These are phyloP conservation scores for Globodera ellingtonae DNA, from an alignment of 1,140 invertebrate genomes.

Conservation along the genomic window DNA sequence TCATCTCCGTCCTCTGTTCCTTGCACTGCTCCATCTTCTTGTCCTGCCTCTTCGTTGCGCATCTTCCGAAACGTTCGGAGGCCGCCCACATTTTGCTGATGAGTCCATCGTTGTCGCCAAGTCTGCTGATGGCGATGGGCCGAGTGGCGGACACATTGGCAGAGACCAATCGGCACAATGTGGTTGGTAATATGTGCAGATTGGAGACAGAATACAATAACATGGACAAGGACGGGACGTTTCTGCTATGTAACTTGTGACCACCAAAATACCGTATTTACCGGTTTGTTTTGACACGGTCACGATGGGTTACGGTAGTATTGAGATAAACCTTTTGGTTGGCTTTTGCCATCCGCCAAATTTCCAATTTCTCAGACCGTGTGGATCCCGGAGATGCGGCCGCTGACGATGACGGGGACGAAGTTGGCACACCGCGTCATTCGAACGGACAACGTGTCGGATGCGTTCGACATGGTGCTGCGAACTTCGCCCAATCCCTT, in stretches of 20 bases:
- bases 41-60: not conserved
- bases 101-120: conserved; percentile 43
- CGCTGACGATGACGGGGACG: conserved; percentile 43
- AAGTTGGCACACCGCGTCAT: conserved; percentile 46
- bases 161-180: conserved; percentile 33
- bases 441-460: conserved; percentile 38
- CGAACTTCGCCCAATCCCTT: conserved; percentile 18
- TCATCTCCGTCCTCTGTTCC: too few relatives aligned
- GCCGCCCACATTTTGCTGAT: conserved; percentile 43
- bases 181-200: conserved; percentile 32
- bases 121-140: conserved; percentile 40
- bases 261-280: too few relatives aligned
- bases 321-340: too few relatives aligned
- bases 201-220: not conserved
- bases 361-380: conserved; percentile 30
- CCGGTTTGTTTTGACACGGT: conserved; percentile 9
- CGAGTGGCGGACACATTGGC: conserved; percentile 45
- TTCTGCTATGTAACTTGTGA: too few relatives aligned
- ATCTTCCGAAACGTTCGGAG: not conserved
- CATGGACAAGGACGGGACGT: too few relatives aligned
- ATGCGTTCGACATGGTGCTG: conserved; percentile 17
- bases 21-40: too few relatives aligned
- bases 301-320: not conserved
- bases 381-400: conserved; percentile 44
- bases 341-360: too few relatives aligned